Base-by-base conservation (phyloP, 2,113 vertebrate species). In the Arenaria interpres region DNA sequence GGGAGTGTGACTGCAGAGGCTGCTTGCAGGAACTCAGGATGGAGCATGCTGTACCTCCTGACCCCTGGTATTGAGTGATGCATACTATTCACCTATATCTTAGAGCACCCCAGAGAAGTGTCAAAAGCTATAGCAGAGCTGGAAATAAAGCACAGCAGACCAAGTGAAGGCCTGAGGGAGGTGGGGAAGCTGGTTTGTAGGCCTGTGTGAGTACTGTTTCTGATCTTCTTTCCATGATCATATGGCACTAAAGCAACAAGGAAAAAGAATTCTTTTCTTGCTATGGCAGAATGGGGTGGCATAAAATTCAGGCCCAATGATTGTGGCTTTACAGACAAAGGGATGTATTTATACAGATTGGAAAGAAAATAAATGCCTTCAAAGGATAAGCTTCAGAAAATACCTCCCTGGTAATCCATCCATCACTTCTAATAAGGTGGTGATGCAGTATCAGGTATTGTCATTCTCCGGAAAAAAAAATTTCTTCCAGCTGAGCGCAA, bases 31-130 rank as follows among this genome's bases (percentile, higher is more conserved):
- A 59, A 8, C 35, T 35, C 1, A 3, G 41, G 41, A 56, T 23
- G 3, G 11, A 60, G 75, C 17, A 22, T 23, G 27, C 12, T 16
- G 32, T 37, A 21, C 15, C 0, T 0, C 41, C 35, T 28, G 32
- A 33, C 8, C 23, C 18, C 48, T 8, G 18, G 21, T 23, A 14
- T 46, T 27, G 54, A 81, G 19, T 7, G 27, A 33, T 37, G 14
- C 4, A 1, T 30, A 7, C 12, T 46, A 10, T 39, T 53, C 66
- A 51, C n/a, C 50, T 66, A 2, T 13, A n/a, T 19, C 41, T 46
- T 9, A 72, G 28, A 72, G 33, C 41, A 51, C 7, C 9, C 23
- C 27, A 22, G 35, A 62, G 51, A 62, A 46, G 41, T 57, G 17
- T 39, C 17, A 57, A 84, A 90, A 90, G 37, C 18, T 41, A 2